Conservation (phyloP, 1,140 invertebrate species). For the Holcopasites calliopsidis region DNA sequence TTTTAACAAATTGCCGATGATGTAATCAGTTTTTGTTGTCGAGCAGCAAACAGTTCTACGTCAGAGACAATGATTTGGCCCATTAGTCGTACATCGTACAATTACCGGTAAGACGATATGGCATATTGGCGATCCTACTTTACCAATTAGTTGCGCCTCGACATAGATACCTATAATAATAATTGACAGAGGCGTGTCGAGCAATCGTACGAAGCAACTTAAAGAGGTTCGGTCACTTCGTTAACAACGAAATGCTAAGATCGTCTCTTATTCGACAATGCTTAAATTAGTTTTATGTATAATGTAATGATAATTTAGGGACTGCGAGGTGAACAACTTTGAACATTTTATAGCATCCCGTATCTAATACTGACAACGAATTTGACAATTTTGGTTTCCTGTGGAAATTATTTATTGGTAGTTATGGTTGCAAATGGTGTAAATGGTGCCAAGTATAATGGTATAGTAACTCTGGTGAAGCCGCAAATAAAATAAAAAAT, state of each 20-base stretch:
- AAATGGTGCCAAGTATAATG: too few relatives aligned
- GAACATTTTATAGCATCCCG: too few relatives aligned
- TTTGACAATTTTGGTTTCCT: too few relatives aligned
- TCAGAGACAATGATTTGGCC: constrained; percentile 60
- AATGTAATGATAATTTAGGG: neutral
- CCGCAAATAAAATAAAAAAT: too few relatives aligned
- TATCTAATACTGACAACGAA: too few relatives aligned
- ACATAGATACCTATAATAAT: constrained; percentile 66
- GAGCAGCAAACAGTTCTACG: constrained; percentile 25
- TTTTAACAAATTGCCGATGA: constrained; percentile 3
- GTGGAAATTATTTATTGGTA: too few relatives aligned
- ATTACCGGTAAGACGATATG: constrained; percentile 62
- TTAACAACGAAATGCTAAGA: neutral
- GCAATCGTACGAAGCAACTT: constrained; percentile 51
- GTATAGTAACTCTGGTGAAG: too few relatives aligned
- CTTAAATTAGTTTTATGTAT: neutral
- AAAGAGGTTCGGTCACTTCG: constrained; percentile 19
- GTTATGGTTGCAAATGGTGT: too few relatives aligned
- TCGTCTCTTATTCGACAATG: neutral
- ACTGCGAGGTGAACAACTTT: too few relatives aligned
- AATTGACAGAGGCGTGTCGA: constrained; percentile 65
- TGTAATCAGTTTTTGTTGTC: constrained; percentile 17
- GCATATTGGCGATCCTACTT: constrained; percentile 51
- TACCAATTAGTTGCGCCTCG: constrained; percentile 72
- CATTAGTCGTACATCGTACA: constrained; percentile 64